Base-by-base conservation (phyloP, 2,888 invertebrate species). In the Aromia moschata region DNA sequence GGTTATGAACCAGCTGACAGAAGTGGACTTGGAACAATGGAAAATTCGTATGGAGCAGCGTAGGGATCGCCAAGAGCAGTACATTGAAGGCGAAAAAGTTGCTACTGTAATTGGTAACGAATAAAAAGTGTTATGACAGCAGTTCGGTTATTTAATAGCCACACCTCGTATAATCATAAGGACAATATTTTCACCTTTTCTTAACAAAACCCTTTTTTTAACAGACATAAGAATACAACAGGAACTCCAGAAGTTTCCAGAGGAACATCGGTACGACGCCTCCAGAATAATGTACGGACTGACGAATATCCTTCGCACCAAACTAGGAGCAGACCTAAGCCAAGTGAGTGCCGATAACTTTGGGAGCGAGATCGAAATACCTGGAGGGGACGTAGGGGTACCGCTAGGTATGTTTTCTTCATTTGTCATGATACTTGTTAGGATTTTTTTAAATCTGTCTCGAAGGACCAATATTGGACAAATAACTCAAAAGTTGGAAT, bases 311-410 rank as follows among this genome's bases (percentile, higher is more conserved):
- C 74, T 91, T 44, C 84, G 89, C 58, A 86, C 86, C 67, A 83
- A 83, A 65, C 84, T 89, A 70, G 92, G 92, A 1, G 90, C 90
- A 65, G 90, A 91, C 71, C 78, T 92, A 33, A 87, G 87, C 15
- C 80, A 89, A 51, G 86, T 92, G 9, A 90, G 90, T 67, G 89
- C 91, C 0, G 88, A 90, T 76, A 89, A 90, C 69, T 90, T 88
- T 59, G 90, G 90, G 11, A 88, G 88, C 72, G 86, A 83, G 60
- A 85, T 89, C 65, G 83, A 85, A 69, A 83, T 90, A 33, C 89
- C 89, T 0, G 90, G 89, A 4, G 77, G 76, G 1, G 60, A 58
- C 15, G 61, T 74, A 1, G 55, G 60, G 12, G 68, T 77, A 25
- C 89, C 90, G 0, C 76, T 88, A 33, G 89, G 89, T 67, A 58